phyloP scores from a whole-genome alignment of 1,140 invertebrate species.

The Drosophila sp. region DNA sequence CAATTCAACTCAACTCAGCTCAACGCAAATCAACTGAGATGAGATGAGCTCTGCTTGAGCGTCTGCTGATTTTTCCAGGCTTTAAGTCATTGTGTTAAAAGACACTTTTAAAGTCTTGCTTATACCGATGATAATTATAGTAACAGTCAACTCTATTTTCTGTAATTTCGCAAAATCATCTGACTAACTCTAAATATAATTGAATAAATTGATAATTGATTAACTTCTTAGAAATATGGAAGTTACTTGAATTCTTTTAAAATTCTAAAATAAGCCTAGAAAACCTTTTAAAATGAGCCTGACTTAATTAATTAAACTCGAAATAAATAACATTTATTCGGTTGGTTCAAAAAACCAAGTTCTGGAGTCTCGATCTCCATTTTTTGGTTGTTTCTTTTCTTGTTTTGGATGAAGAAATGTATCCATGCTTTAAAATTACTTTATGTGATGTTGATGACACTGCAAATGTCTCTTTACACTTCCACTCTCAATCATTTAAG shows the following conservation, averaged over 20 bases:
- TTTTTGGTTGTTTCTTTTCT: background rate
- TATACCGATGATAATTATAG: background rate
- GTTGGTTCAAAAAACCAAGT: background rate
- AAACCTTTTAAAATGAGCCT: too few species aligned
- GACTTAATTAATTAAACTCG: too few species aligned
- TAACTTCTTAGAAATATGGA: too few species aligned
- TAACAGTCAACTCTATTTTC: background rate
- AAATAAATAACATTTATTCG: too few species aligned
- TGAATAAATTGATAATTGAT: too few species aligned
- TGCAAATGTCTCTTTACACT: constrained; percentile 56
- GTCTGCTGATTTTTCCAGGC: background rate
- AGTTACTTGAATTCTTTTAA: too few species aligned
- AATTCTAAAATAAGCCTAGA: too few species aligned
- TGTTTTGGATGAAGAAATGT: constrained; percentile 23
- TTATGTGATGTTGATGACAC: constrained; percentile 67
- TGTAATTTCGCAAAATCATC: background rate
- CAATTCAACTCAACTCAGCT: constrained; percentile 11
- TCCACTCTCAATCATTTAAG: background rate
- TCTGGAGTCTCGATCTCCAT: background rate
- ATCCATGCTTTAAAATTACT: constrained; percentile 65
- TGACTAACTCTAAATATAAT: constrained; percentile 9
- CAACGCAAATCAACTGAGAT: constrained; percentile 18
- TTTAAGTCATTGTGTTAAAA: constrained; percentile 6
- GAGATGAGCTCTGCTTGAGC: constrained; percentile 9
- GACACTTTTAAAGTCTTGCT: background rate